Evolutionary conservation across 2,113 vertebrate genomes (phyloP).

Genomic region (Vicugna pacos): DNA sequence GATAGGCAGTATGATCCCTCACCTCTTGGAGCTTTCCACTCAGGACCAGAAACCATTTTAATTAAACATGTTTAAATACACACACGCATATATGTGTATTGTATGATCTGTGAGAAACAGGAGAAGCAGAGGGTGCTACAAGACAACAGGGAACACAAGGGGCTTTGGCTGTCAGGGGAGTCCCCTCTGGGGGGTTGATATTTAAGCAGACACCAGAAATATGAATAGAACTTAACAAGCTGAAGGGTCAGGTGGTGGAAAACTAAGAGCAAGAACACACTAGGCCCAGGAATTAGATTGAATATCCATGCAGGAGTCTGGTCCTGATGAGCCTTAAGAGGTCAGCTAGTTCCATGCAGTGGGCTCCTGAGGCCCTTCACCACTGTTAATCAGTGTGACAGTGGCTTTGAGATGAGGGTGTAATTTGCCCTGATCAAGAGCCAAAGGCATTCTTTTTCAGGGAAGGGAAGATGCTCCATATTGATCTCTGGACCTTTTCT

Average conservation of each 20-base stretch:
- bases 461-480: neutral
- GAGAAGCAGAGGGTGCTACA: neutral
- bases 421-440: neutral
- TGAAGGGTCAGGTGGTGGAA: neutral
- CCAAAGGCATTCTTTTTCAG: neutral
- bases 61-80: neutral
- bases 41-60: neutral
- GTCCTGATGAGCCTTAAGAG: neutral
- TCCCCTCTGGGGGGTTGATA: neutral
- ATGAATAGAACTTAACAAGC: neutral
- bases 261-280: neutral
- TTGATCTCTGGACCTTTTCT: neutral
- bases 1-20: neutral
- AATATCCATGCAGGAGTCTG: neutral
- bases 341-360: fast-evolving
- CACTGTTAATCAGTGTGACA: neutral
- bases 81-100: neutral
- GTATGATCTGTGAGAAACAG: neutral
- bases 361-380: neutral
- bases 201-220: neutral
- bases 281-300: neutral
- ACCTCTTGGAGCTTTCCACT: neutral
- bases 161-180: neutral
- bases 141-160: neutral
- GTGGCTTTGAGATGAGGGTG: neutral